A percentile compares a stretch with the other conserved stretches of the same genome.
Evolutionary conservation across 2,113 vertebrate genomes (phyloP).

Genomic region (Saccopteryx leptura): DNA sequence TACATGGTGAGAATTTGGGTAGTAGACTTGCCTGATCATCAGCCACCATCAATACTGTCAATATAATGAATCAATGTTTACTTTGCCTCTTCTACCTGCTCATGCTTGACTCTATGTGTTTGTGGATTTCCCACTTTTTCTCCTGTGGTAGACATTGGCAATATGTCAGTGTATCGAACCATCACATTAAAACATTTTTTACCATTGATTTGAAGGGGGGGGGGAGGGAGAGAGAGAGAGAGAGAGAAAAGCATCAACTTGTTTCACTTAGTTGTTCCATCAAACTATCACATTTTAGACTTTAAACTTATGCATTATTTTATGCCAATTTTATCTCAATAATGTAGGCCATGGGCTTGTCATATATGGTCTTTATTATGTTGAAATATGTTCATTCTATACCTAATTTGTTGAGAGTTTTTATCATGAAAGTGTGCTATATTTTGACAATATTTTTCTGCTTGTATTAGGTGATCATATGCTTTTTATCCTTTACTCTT

Average conservation of each 20-base stretch:
- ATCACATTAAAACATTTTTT: neutral
- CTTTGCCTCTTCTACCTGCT: neutral
- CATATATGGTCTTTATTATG: neutral
- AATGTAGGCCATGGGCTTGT: neutral
- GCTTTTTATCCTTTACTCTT: constrained; percentile 4
- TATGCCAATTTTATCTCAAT: neutral
- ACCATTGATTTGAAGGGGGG: too few relatives aligned
- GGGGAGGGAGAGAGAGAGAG: too few relatives aligned
- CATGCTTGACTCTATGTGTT: neutral
- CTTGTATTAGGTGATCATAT: neutral
- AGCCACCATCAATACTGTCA: neutral
- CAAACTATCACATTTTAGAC: neutral
- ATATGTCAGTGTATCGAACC: neutral
- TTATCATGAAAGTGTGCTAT: neutral
- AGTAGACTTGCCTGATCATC: neutral
- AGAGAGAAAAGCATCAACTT: too few relatives aligned
- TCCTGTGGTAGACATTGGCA: neutral
- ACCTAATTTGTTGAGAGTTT: neutral
- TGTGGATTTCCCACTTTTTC: neutral
- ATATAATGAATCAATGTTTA: neutral
- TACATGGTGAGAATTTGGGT: neutral
- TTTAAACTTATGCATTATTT: neutral
- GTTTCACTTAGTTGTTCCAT: too few relatives aligned
- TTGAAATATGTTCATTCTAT: neutral
- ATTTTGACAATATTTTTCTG: neutral